These are phyloP conservation scores for Petrolisthes manimaculis DNA, from an alignment of 2,888 invertebrate species.

Conservation along the genomic window DNA sequence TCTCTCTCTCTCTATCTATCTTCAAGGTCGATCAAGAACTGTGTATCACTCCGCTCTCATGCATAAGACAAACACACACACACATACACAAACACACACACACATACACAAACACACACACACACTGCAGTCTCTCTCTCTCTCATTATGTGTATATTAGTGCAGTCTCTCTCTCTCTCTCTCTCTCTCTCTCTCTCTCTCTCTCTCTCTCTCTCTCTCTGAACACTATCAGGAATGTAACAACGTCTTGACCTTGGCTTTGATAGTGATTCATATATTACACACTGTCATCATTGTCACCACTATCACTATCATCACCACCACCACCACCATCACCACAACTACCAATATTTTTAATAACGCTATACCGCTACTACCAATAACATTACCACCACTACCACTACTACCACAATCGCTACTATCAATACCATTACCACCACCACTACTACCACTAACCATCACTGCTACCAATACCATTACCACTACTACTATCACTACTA, in stretches of 20 bases:
- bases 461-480: not conserved
- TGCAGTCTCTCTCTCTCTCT: not conserved
- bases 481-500: not conserved
- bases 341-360: not conserved
- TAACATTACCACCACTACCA: not conserved
- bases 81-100: no score
- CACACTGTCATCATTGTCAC: not conserved
- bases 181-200: not conserved
- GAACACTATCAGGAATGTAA: not conserved
- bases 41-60: no score
- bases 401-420: not conserved
- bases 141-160: not conserved
- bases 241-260: not conserved
- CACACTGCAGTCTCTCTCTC: not conserved
- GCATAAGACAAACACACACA: no score
- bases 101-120: no score
- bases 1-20: no score
- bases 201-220: not conserved
- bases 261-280: not conserved
- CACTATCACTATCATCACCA: not conserved
- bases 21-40: no score
- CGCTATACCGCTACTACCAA: not conserved
- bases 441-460: not conserved
- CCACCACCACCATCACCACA: not conserved
- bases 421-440: slow-evolving; percentile 2